Percentiles rank a stretch among this genome's conserved stretches.
These are phyloP conservation scores for Aurelia sp. DNA, from an alignment of 30 jellyfish, hydroid and myxozoan genomes.

Conservation along the genomic window DNA sequence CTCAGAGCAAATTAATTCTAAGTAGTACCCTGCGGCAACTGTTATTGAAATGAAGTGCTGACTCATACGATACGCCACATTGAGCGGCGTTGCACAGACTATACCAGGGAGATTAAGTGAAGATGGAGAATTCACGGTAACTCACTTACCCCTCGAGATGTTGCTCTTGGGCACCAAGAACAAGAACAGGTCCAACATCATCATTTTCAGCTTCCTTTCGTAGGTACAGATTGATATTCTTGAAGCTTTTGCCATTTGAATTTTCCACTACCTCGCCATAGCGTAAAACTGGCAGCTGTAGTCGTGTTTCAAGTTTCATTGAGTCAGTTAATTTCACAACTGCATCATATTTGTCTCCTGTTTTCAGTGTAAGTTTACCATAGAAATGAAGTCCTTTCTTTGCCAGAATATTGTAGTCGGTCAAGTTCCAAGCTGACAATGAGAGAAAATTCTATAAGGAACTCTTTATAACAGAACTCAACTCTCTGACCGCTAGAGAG, in stretches of 20 bases:
- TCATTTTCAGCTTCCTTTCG: not conserved
- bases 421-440: constrained; percentile 2
- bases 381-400: constrained; percentile 11
- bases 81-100: too few species aligned
- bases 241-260: too few species aligned
- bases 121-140: too few species aligned
- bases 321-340: not conserved
- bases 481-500: too few species aligned
- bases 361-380: constrained; percentile 4
- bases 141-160: not conserved
- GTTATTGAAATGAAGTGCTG: too few species aligned
- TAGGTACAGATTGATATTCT: not conserved
- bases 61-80: too few species aligned
- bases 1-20: too few species aligned
- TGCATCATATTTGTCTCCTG: constrained; percentile 4
- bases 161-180: not conserved
- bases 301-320: constrained; percentile 1
- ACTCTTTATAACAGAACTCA: too few species aligned
- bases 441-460: not conserved
- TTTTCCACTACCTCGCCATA: not conserved
- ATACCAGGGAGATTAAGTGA: too few species aligned
- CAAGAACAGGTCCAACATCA: constrained; percentile 1
- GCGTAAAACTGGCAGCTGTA: not conserved
- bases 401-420: not conserved
- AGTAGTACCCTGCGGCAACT: too few species aligned